A percentile compares a stretch with the other conserved stretches of the same genome.
These are phyloP conservation scores for Valencia hispanica DNA, from an alignment of 2,797 vertebrate genomes.

Conservation along the genomic window DNA sequence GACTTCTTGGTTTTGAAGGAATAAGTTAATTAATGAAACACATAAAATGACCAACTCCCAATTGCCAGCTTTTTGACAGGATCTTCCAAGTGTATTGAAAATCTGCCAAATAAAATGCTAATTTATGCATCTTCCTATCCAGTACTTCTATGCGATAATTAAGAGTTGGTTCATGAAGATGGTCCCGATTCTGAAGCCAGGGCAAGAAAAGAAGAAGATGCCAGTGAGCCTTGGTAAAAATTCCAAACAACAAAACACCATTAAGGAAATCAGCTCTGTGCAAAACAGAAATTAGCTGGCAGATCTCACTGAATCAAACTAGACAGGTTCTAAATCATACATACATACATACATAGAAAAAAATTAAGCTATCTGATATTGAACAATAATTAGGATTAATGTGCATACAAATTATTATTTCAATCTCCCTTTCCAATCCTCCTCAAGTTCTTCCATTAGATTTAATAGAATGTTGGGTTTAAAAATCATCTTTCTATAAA, in stretches of 20 bases:
- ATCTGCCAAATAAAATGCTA: constrained; percentile 6
- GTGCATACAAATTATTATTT: neutral
- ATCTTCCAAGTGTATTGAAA: neutral
- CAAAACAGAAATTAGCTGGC: neutral
- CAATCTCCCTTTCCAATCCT: neutral
- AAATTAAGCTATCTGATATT: neutral
- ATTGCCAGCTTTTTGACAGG: neutral
- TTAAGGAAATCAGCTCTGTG: neutral
- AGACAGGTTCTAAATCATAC: neutral
- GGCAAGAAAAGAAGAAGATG: neutral
- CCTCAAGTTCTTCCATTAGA: neutral
- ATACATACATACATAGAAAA: too few species aligned
- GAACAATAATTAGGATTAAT: neutral
- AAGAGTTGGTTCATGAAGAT: constrained; percentile 2
- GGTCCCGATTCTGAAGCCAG: neutral
- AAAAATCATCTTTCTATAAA: neutral
- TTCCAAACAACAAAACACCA: neutral
- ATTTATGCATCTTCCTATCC: constrained; percentile 16
- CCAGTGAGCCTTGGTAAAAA: neutral
- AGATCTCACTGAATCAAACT: neutral
- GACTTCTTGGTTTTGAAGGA: neutral
- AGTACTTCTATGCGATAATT: constrained; percentile 10
- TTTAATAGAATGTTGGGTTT: neutral
- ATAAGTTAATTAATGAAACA: neutral
- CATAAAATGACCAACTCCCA: neutral